Base-by-base conservation (phyloP, 2,113 vertebrate species). In the Equus quagga region DNA sequence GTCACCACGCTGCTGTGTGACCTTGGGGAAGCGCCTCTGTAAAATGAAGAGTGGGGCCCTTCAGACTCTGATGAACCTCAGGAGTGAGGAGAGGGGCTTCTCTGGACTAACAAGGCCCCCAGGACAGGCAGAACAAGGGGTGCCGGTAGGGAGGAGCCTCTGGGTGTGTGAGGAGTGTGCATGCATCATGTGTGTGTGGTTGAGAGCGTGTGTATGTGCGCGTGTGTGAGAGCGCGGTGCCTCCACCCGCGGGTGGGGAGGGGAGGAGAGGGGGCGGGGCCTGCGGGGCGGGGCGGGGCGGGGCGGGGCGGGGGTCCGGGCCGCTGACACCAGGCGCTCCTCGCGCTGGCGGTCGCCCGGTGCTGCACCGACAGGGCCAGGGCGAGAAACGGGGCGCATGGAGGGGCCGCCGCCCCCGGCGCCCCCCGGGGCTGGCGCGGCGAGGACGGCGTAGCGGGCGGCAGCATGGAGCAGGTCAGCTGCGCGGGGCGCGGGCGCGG, bases 381-480 rank as follows among this genome's bases (percentile, higher is more conserved):
- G 51, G 51, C 51, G 11, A 51, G 51, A 4, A 67, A 70, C 26
- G 44, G 12, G 85, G 95, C 62, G 49, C 96, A 98, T 97, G 97
- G 96, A 96, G 97, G 89, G 69, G 89, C 91, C 79, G 60, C 65
- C 88, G 69, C 92, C 86, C 92, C 86, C 83, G 60, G 80, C 56
- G 65, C 91, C 93, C 98, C 80, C 49, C 6, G 64, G 79, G 58
- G 96, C 96, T 4, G 60, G 64, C 86, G n/a, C 67, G 18, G 89
- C 36, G 69, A 76, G 72, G 65, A 84, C 41, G 5, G 62, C 96
- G 2, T 97, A 97, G 95, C n/a, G 3, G 85, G 79, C 84, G 23
- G 80, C 95, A 93, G 96, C 97, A 98, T 98, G 98, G 98, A 98
- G 97, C 98, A 98, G 98, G 98, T 98, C 91, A 91, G 96, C 69